These are phyloP conservation scores for Hipparchia sbordonii DNA, from an alignment of 2,888 invertebrate genomes.

Conservation along the genomic window DNA sequence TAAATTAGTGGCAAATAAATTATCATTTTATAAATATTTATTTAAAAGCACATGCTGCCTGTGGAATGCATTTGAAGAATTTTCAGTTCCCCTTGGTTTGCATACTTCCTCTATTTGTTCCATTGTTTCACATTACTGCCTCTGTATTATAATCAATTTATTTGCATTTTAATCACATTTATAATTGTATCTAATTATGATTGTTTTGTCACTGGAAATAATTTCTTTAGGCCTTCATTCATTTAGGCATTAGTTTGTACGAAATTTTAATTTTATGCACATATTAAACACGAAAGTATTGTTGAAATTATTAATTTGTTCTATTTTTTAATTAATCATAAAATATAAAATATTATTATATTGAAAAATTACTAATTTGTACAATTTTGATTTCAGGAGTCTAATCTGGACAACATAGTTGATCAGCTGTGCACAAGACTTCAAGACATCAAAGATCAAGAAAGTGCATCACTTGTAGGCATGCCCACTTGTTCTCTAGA, in stretches of 20 bases:
- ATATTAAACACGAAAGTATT: conserved; percentile 1
- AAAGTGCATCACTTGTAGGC: conserved; percentile 71
- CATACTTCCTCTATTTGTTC: conserved; percentile 66
- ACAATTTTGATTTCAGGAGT: conserved; percentile 81
- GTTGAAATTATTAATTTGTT: conserved; percentile 7
- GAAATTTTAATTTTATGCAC: conserved; percentile 11
- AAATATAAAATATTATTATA: not conserved
- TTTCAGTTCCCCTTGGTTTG: conserved; percentile 58
- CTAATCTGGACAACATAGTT: conserved; percentile 91
- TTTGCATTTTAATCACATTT: conserved; percentile 47
- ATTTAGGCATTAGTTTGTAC: conserved; percentile 18
- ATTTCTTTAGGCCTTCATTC: conserved; percentile 24
- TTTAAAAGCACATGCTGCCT: conserved; percentile 54
- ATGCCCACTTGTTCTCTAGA: conserved; percentile 79
- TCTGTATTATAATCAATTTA: conserved; percentile 44
- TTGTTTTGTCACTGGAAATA: conserved; percentile 33
- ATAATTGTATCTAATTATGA: conserved; percentile 33
- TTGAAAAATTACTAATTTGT: not conserved
- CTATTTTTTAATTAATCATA: not conserved
- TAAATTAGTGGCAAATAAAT: not conserved
- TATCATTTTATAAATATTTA: not conserved
- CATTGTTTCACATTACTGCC: conserved; percentile 56
- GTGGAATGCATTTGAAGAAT: conserved; percentile 58
- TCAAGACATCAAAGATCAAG: conserved; percentile 85
- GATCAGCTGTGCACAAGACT: conserved; percentile 92